Evolutionary conservation across 2,888 invertebrate genomes (phyloP).

Genomic region (Dolichopus griseipennis): DNA sequence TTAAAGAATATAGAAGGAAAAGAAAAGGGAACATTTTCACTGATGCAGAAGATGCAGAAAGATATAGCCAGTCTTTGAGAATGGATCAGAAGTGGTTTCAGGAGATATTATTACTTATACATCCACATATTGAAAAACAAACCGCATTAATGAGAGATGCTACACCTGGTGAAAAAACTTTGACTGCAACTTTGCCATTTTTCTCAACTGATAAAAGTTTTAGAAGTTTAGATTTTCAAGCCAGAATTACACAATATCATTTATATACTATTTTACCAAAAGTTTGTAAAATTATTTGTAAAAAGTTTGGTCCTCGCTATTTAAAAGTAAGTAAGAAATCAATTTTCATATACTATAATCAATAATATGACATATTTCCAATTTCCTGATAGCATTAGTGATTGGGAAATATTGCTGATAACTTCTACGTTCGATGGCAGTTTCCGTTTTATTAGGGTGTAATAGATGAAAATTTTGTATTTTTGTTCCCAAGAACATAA

Average conservation of each 20-base stretch:
- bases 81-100: neutral
- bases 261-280: neutral
- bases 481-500: constrained; percentile 18
- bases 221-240: constrained; percentile 1
- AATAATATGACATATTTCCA: neutral
- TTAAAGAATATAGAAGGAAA: neutral
- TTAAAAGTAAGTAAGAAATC: neutral
- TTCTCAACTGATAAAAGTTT: neutral
- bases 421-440: constrained; percentile 15
- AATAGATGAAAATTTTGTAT: constrained; percentile 19
- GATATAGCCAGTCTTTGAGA: neutral
- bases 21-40: neutral
- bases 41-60: neutral
- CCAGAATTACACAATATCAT: neutral
- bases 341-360: neutral
- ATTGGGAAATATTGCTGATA: neutral
- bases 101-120: neutral
- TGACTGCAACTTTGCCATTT: constrained; percentile 6
- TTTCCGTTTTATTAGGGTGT: constrained; percentile 21
- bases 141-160: neutral
- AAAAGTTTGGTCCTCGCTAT: neutral
- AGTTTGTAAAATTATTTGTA: neutral
- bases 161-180: neutral
- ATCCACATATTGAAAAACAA: neutral
- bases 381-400: neutral